Conservation (phyloP, 2,113 vertebrate species). For the Semnornis frantzii region DNA sequence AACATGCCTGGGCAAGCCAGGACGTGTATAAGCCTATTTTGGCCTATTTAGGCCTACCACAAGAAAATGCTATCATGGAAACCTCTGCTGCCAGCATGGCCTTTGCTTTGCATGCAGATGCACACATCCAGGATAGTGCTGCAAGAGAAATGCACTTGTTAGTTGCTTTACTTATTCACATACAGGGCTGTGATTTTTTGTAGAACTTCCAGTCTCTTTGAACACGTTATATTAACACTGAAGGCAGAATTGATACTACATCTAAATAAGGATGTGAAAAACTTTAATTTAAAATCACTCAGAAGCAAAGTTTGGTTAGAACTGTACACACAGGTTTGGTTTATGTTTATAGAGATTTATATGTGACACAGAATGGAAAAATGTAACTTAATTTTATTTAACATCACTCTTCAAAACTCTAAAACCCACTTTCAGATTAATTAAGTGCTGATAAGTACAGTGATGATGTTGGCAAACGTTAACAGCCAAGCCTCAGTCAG, state of each 20-base stretch:
- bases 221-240: not conserved
- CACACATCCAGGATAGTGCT: not conserved
- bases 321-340: not conserved
- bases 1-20: too few relatives aligned
- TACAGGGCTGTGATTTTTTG: not conserved
- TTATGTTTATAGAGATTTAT: not conserved
- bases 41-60: too few relatives aligned
- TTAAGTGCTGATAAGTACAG: slow-evolving; percentile 33
- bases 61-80: not conserved
- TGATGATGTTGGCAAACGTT: slow-evolving; percentile 37
- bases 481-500: slow-evolving; percentile 48
- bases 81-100: not conserved
- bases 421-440: not conserved
- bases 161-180: not conserved
- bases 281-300: not conserved
- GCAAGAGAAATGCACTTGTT: not conserved
- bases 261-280: slow-evolving; percentile 5
- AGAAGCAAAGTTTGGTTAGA: not conserved
- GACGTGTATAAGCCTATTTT: too few relatives aligned
- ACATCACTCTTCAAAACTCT: slow-evolving; percentile 12
- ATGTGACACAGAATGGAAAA: slow-evolving; percentile 12
- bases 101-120: not conserved
- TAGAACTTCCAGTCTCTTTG: not conserved
- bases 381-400: slow-evolving; percentile 26
- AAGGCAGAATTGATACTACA: not conserved